Evolutionary conservation across 2,797 vertebrate genomes (phyloP).

Genomic region (Tapera naevia): DNA sequence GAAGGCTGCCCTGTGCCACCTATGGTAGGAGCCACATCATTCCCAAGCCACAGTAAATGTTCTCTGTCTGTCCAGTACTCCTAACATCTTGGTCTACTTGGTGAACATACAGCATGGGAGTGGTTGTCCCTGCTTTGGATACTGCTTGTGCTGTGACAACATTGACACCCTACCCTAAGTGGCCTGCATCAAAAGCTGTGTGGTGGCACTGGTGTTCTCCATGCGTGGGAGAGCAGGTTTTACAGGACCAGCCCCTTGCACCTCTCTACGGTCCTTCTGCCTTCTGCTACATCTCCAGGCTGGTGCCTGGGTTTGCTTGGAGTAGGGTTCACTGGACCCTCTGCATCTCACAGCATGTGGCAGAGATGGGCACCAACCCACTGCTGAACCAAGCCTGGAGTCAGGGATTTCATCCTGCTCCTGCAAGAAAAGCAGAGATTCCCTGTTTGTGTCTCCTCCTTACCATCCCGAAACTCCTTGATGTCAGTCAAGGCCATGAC

Average conservation of each 20-base stretch:
- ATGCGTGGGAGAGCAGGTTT: rapidly evolving
- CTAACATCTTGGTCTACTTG: neutral
- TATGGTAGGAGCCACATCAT: neutral
- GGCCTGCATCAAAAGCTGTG: neutral
- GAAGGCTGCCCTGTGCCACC: neutral
- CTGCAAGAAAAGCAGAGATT: neutral
- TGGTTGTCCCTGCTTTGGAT: neutral
- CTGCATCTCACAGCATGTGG: neutral
- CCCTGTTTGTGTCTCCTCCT: neutral
- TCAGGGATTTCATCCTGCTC: neutral
- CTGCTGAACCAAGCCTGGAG: neutral
- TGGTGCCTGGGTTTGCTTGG: neutral
- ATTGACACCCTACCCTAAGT: neutral
- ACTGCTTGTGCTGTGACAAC: neutral
- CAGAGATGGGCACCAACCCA: neutral
- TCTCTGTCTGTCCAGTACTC: neutral
- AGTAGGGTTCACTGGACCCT: neutral
- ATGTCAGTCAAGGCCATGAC: neutral
- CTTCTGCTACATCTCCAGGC: neutral
- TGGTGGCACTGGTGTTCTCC: neutral
- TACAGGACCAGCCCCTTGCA: rapidly evolving
- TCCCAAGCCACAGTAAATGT: neutral
- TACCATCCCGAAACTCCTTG: neutral
- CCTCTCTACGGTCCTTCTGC: neutral
- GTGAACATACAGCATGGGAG: neutral